Evolutionary conservation across 2,113 vertebrate genomes (phyloP).

Genomic region (Myotis lucifugus): DNA sequence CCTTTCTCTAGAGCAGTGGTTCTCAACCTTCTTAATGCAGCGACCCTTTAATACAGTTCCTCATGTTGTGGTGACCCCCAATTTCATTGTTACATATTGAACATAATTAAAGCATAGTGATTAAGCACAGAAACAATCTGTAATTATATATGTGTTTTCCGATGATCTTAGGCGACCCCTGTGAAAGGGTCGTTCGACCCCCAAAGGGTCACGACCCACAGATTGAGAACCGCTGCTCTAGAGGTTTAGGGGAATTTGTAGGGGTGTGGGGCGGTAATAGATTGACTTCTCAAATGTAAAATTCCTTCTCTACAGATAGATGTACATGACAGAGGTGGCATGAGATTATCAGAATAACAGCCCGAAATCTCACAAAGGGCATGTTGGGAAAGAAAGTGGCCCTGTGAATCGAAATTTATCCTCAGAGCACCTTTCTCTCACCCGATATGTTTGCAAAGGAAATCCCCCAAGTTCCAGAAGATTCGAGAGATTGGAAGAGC

Average conservation of each 20-base stretch:
- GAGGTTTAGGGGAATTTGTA: neutral
- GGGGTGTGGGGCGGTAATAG: too few species aligned
- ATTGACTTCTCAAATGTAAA: neutral
- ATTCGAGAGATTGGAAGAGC: neutral
- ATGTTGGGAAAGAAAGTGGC: neutral
- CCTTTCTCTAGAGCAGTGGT: neutral
- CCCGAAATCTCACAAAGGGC: neutral
- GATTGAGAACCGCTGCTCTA: neutral
- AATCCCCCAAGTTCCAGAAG: neutral
- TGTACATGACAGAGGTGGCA: neutral
- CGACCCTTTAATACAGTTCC: too few species aligned
- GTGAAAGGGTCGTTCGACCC: too few species aligned
- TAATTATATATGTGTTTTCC: too few species aligned
- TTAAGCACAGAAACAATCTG: too few species aligned
- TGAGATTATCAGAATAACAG: neutral
- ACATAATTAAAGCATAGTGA: too few species aligned
- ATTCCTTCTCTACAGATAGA: neutral
- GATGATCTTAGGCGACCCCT: too few species aligned
- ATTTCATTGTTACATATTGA: too few species aligned
- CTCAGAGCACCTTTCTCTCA: neutral
- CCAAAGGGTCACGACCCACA: too few species aligned
- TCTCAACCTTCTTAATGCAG: too few species aligned
- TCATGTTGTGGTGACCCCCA: too few species aligned
- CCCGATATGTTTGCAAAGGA: neutral
- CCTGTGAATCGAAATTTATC: neutral